Evolutionary conservation across 2,113 vertebrate genomes (phyloP), one percentile per base, ranked within the genome.

Genomic region (Datnioides undecimradiatus): DNA sequence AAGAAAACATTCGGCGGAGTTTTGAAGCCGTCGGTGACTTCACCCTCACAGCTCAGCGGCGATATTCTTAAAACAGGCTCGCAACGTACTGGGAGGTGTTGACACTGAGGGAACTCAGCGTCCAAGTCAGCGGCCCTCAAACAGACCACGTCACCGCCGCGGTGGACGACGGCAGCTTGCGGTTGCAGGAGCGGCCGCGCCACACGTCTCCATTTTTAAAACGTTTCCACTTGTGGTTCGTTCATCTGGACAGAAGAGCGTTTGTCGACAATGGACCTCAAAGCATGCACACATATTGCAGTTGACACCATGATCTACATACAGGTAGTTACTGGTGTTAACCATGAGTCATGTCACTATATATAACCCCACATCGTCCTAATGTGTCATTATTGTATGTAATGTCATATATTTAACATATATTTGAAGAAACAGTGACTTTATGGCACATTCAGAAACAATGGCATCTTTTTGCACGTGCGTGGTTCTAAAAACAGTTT

Each of bases 1-100:
- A 90, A 93, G 91, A 87, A 91, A 83, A 84, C 83, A 87, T 83
- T 91, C 23, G 79, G 86, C 85, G 84, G 86, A 64, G 78, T 40
- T 51, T 83, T 55, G 59, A 77, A 79, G 73, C 65, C 43, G 86
- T 41, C 65, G 43, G 73, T 91, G 91, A 92, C 91, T 87, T 92
- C 91, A 87, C 77, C 70, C 79, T 73, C 66, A 38, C 65, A 66
- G 48, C 73, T 80, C 88, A 63, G 63, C 81, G 36, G 62, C 41
- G 72, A 84, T 79, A 84, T 77, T 82, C 64, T 54, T 34, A 23
- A 64, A 86, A 82, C 64, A 84, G 59, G 67, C 62, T 81, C 73
- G 82, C 72, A 58, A 31, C 75, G 70, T 14, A 43, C 17, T n/a
- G 17, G 66, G 80, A 83, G 79, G 78, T 46, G 69, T 65, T 69